A percentile compares a stretch with the other conserved stretches of the same genome.
phyloP scores from a whole-genome alignment of 53 echinoderm and acorn worm genomes.

The Stichopus horrens region DNA sequence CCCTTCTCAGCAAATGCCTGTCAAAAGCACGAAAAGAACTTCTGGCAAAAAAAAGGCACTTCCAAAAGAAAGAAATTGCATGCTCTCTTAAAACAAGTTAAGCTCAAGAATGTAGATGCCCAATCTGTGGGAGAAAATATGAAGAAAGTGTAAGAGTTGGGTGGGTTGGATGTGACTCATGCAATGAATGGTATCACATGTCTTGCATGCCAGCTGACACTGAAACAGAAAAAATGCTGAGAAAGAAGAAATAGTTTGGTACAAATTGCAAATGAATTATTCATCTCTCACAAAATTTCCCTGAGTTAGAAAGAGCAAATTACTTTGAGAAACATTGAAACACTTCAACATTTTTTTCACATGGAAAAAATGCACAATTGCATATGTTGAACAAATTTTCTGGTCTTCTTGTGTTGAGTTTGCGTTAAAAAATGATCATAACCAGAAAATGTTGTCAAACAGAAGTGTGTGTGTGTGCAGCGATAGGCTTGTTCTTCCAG shows the following conservation, averaged over 20 bases:
- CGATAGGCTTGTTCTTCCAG: no score
- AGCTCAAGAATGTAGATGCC: not conserved
- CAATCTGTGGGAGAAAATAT: not conserved
- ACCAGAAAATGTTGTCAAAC: no score
- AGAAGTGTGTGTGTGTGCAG: no score
- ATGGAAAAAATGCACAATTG: no score
- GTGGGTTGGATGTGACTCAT: slow-evolving; percentile 31
- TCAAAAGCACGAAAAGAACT: not conserved
- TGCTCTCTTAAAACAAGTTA: not conserved
- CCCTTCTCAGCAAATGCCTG: slow-evolving; percentile 5
- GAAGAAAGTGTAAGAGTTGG: slow-evolving; percentile 16
- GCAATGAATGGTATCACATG: slow-evolving; percentile 18
- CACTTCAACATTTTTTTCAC: no score
- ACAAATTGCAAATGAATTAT: not conserved
- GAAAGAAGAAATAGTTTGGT: slow-evolving; percentile 2
- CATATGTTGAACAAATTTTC: no score
- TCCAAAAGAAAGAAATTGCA: not conserved
- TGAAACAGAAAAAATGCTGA: slow-evolving; percentile 11
- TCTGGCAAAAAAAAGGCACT: not conserved
- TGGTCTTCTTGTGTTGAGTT: no score
- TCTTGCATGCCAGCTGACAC: slow-evolving; percentile 3
- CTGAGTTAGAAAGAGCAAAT: not conserved
- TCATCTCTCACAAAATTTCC: not conserved
- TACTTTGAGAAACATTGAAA: not conserved
- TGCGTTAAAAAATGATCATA: no score